Base-by-base conservation (phyloP, 2,888 invertebrate genomes). In the Spilosoma lubricipeda region DNA sequence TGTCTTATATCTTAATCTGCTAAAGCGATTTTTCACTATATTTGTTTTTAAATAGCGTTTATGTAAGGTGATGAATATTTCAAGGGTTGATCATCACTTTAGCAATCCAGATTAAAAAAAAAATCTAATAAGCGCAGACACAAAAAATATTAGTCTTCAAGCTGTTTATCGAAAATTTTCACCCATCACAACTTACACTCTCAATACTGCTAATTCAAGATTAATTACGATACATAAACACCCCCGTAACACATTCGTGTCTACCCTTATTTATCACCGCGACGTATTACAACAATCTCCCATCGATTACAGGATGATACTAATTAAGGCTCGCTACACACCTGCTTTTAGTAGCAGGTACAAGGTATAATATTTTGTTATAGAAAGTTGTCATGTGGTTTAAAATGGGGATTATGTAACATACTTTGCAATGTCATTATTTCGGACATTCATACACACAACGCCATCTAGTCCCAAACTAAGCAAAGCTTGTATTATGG, bases 221-320 rank as follows among this genome's bases (percentile, higher is more conserved):
- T 72, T 69, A 69, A 72, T 75, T 72, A 75, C 64, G 36, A 42
- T 20, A 63, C 67, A 68, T 71, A 74, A 74, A 68, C 65, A 64
- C 66, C 63, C 39, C 63, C 23, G 67, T 63, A 68, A 72, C 82
- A 78, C 66, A 78, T 76, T 69, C 69, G 77, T 33, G 71, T 69
- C 72, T 67, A 78, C 82, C 78, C 77, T 82, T 86, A 84, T 87
- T 87, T 87, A 87, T 83, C 78, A 80, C 77, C 63, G 45, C 72
- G 80, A 77, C 82, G 76, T 79, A 76, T 77, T 76, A 76, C 77
- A 68, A 80, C 82, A 77, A 80, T 83, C 78, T 80, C 79, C 45
- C 82, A 86, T 88, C 85, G 88, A 88, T 88, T 86, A 80, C 71
- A 72, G 84, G 84, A 86, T 86, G 81, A 80, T 81, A 82, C 85